A percentile compares a stretch with the other conserved stretches of the same genome.
These are phyloP conservation scores for Poecilia gillii DNA, from an alignment of 2,797 vertebrate genomes.

Conservation along the genomic window DNA sequence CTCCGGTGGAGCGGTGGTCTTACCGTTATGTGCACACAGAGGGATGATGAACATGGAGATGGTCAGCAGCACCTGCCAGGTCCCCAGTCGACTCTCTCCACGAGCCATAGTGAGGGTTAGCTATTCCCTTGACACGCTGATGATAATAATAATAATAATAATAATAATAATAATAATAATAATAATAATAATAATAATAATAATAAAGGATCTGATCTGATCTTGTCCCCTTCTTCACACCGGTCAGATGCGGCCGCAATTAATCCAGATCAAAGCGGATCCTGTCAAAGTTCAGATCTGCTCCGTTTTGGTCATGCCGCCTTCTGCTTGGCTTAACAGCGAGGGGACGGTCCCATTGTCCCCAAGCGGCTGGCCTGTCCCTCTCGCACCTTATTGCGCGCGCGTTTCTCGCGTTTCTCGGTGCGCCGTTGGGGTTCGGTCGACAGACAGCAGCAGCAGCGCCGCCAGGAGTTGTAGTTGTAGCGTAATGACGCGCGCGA, in stretches of 20 bases:
- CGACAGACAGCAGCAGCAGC: constrained; percentile 14
- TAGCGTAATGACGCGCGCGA: constrained; percentile 60
- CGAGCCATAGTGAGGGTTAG: constrained; percentile 57
- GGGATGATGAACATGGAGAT: constrained; percentile 67
- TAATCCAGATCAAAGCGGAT: constrained; percentile 47
- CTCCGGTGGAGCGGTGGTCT: constrained; percentile 41
- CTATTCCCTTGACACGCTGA: constrained; percentile 15
- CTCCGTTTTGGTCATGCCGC: constrained; percentile 57
- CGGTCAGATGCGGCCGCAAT: constrained; percentile 22
- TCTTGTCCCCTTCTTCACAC: constrained; percentile 22
- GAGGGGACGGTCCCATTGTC: constrained; percentile 58
- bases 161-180: not conserved
- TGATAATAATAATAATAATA: not conserved
- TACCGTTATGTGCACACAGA: constrained; percentile 67
- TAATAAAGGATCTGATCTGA: constrained; percentile 12
- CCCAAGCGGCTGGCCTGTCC: constrained; percentile 27
- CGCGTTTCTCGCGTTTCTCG: constrained; percentile 24
- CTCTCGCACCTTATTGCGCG: constrained; percentile 40
- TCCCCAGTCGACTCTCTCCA: constrained; percentile 48
- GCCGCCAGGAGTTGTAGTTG: constrained; percentile 44
- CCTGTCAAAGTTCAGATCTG: constrained; percentile 67
- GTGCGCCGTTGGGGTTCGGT: constrained; percentile 9
- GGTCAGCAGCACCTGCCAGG: constrained; percentile 75
- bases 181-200: not conserved
- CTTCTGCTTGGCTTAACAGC: constrained; percentile 33